phyloP scores from a whole-genome alignment of 1,140 invertebrate species.

The Drosophila bocki region DNA sequence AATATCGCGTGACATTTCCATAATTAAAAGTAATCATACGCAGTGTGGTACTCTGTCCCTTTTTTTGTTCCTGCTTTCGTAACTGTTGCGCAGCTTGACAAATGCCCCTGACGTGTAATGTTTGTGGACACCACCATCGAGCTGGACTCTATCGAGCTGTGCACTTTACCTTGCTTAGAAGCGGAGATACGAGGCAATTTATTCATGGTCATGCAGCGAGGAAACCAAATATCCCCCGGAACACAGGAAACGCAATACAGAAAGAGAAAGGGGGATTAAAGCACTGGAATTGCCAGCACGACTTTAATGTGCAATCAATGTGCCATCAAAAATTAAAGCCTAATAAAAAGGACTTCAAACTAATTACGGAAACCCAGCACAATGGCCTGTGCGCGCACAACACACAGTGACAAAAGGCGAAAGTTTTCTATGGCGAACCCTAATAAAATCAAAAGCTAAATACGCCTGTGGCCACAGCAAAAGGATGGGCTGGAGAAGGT shows the following conservation, averaged over 20 bases:
- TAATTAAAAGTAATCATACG: conserved; percentile 27
- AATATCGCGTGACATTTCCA: conserved; percentile 7
- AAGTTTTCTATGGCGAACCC: conserved; percentile 55
- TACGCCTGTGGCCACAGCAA: conserved; percentile 48
- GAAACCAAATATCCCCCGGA: not conserved
- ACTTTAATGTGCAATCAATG: conserved; percentile 57
- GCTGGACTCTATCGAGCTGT: conserved; percentile 11
- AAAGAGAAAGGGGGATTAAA: not conserved
- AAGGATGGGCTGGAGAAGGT: conserved; percentile 9
- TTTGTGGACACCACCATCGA: conserved; percentile 1
- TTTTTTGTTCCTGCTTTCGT: not conserved
- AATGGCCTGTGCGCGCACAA: conserved; percentile 10
- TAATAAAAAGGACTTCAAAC: conserved; percentile 57
- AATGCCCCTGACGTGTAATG: not conserved
- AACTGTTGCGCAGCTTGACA: not conserved
- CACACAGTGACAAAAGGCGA: conserved; percentile 27
- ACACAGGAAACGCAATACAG: not conserved
- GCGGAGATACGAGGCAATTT: conserved; percentile 35
- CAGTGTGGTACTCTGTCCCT: not conserved
- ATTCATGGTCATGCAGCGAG: conserved; percentile 51
- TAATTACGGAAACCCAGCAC: conserved; percentile 54
- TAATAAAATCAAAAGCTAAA: conserved; percentile 66
- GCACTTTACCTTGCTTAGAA: conserved; percentile 36
- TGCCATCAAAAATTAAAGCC: conserved; percentile 50
- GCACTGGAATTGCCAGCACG: not conserved